A percentile compares a stretch with the other conserved stretches of the same genome.
phyloP scores from a whole-genome alignment of 2,797 vertebrate species.

The Merluccius polli region DNA sequence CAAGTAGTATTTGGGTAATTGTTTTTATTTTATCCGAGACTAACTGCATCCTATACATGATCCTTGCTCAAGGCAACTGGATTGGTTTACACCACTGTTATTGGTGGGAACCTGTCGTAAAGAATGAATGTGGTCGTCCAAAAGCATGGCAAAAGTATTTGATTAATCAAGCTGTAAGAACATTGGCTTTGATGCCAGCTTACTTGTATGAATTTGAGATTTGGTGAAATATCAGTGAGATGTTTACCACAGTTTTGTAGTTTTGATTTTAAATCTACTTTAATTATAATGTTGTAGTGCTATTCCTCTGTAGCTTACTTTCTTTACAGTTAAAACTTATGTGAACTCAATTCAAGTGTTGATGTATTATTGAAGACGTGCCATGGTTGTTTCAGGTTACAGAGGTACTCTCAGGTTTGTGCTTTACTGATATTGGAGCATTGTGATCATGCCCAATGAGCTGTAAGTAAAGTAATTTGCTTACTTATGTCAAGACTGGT shows the following conservation, averaged over 20 bases:
- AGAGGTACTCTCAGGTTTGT: not conserved
- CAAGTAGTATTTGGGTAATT: not conserved
- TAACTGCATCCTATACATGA: not conserved
- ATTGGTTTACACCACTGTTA: not conserved
- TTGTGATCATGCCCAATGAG: not conserved
- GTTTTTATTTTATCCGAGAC: not conserved
- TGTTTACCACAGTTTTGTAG: not conserved
- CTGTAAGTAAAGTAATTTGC: not conserved
- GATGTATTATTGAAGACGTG: not conserved
- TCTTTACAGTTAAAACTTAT: not conserved
- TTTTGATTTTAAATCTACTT: not conserved
- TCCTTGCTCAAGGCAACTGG: not conserved
- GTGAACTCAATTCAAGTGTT: not conserved
- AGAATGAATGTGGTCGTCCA: not conserved
- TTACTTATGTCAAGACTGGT: not conserved
- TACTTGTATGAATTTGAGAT: not conserved
- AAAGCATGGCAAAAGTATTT: not conserved
- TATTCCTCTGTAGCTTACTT: not conserved
- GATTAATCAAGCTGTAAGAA: not conserved
- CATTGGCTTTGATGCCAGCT: conserved; percentile 2
- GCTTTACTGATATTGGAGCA: not conserved
- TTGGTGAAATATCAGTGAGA: not conserved
- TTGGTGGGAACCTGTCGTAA: not conserved
- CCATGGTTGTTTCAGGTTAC: not conserved
- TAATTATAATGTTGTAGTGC: not conserved